Evolutionary conservation across 2,888 invertebrate genomes (phyloP).

Genomic region (Apomyelois bistriatella): DNA sequence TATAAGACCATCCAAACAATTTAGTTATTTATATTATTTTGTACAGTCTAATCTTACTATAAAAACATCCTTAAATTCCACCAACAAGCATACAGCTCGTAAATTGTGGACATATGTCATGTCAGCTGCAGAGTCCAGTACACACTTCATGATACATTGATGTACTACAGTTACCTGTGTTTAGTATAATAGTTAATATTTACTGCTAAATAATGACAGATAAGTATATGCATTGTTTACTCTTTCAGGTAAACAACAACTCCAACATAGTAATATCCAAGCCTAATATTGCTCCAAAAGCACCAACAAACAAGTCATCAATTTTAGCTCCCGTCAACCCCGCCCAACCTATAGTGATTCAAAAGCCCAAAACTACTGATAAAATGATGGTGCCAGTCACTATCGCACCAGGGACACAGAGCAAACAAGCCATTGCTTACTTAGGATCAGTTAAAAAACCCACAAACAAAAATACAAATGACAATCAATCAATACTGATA

Average conservation of each 20-base stretch:
- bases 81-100: too few species aligned
- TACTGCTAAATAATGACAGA: too few species aligned
- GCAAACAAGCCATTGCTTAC: slow-evolving; percentile 76
- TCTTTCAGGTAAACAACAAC: slow-evolving; percentile 64
- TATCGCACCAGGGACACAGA: slow-evolving; percentile 54
- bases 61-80: too few species aligned
- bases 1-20: too few species aligned
- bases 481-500: slow-evolving; percentile 69
- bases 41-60: too few species aligned
- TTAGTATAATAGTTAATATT: too few species aligned
- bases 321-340: slow-evolving; percentile 61
- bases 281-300: slow-evolving; percentile 66
- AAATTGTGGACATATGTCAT: too few species aligned
- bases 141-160: too few species aligned
- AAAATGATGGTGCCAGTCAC: slow-evolving; percentile 75
- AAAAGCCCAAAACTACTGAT: slow-evolving; percentile 72
- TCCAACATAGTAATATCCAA: slow-evolving; percentile 69
- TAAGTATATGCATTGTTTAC: not conserved
- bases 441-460: slow-evolving; percentile 78
- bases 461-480: slow-evolving; percentile 51
- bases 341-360: slow-evolving; percentile 78
- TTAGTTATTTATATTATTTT: too few species aligned
- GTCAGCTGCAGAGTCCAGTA: too few species aligned
- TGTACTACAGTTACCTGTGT: too few species aligned
- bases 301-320: slow-evolving; percentile 58